phyloP scores from a whole-genome alignment of 2,888 invertebrate species.

The Desoria tigrina region DNA sequence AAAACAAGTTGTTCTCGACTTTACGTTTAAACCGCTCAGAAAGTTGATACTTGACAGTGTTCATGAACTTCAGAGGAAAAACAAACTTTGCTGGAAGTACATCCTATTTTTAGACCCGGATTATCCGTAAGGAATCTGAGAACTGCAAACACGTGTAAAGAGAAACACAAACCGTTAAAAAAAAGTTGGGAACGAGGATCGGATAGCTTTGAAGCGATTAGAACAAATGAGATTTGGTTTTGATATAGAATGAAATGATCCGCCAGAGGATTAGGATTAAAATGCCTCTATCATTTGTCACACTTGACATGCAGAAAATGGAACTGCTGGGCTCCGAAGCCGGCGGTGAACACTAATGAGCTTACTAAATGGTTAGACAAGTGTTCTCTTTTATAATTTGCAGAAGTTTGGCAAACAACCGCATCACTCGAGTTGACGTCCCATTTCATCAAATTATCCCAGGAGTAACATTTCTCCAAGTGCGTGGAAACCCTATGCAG shows the following conservation, averaged over 20 bases:
- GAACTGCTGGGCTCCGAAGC: neutral
- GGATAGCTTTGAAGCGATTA: no score
- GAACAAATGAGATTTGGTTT: neutral
- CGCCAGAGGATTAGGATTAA: conserved; percentile 5
- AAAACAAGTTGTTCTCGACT: no score
- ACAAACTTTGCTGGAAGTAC: no score
- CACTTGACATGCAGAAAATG: conserved; percentile 1
- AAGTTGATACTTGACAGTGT: no score
- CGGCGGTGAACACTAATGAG: conserved; percentile 22
- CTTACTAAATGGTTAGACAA: conserved; percentile 15
- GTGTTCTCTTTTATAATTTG: conserved; percentile 45
- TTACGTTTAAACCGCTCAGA: no score
- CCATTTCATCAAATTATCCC: conserved; percentile 69
- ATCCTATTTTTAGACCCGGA: neutral
- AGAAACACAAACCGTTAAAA: no score
- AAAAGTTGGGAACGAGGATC: no score
- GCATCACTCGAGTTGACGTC: conserved; percentile 72
- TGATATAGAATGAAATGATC: conserved; percentile 2
- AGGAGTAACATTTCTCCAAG: conserved; percentile 72
- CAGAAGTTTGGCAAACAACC: conserved; percentile 82
- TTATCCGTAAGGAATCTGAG: neutral
- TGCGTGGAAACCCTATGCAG: conserved; percentile 79
- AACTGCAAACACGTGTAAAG: no score
- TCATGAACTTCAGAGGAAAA: no score
- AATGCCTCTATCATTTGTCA: conserved; percentile 8